Evolutionary conservation across 2,888 invertebrate species (phyloP).

Genomic region (Cantharis lateralis): DNA sequence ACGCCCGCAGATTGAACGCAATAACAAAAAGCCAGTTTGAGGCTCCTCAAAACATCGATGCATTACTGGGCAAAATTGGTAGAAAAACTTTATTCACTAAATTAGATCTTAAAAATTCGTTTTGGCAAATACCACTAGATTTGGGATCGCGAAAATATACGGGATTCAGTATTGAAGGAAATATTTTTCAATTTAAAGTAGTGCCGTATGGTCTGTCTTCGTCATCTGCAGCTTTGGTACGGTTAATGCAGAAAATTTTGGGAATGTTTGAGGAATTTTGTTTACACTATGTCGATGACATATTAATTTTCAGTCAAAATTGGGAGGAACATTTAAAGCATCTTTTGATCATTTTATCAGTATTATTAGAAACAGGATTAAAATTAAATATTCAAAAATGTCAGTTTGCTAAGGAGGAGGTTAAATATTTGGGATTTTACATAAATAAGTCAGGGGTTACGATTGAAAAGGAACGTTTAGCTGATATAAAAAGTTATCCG

Average conservation of each 20-base stretch:
- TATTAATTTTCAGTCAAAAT: too few relatives aligned
- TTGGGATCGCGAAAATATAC: neutral
- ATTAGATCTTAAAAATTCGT: conserved; percentile 8
- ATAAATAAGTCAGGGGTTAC: too few relatives aligned
- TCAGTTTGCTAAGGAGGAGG: too few relatives aligned
- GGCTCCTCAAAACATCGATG: neutral
- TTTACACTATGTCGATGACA: conserved; percentile 6
- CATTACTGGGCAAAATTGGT: neutral
- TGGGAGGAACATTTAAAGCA: neutral
- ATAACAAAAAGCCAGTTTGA: neutral
- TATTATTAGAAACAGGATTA: neutral
- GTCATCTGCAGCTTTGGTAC: neutral
- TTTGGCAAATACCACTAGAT: conserved; percentile 10
- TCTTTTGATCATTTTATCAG: neutral
- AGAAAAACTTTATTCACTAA: neutral
- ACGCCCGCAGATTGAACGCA: conserved; percentile 1
- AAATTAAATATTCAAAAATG: neutral
- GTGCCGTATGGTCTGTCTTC: neutral
- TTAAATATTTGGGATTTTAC: too few relatives aligned
- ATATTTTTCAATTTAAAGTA: neutral
- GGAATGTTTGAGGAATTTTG: conserved; percentile 7
- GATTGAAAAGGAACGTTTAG: too few relatives aligned
- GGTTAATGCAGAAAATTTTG: conserved; percentile 3
- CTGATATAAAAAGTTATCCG: too few relatives aligned
- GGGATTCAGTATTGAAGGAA: conserved; percentile 5